Conservation (phyloP, 92 coral and sea anemone species). For the Desmophyllum pertusum region DNA sequence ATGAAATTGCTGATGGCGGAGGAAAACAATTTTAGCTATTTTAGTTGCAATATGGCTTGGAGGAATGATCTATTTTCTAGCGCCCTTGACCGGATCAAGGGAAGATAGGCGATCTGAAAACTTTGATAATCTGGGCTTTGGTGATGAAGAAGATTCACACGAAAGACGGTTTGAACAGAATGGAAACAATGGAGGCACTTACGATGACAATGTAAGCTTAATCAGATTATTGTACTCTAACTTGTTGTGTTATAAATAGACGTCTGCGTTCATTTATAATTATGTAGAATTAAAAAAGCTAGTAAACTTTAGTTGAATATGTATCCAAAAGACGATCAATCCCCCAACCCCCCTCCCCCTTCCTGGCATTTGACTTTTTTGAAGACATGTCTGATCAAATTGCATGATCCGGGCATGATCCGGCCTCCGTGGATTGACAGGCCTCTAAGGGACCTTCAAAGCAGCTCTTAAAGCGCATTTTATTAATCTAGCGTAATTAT, state of each 20-base stretch:
- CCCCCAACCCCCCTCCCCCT: no score
- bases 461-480: no score
- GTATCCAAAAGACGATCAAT: no score
- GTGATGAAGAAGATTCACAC: neutral
- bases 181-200: slow-evolving; percentile 6
- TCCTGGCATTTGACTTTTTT: no score
- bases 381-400: no score
- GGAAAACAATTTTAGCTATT: slow-evolving; percentile 69
- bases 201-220: slow-evolving; percentile 14
- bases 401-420: no score
- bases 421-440: no score
- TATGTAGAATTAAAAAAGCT: no score
- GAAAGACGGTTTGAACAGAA: slow-evolving; percentile 6
- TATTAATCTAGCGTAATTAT: no score
- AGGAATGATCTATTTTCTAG: slow-evolving; percentile 82
- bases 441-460: no score
- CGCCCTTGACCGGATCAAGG: slow-evolving; percentile 52
- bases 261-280: neutral
- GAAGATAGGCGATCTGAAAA: slow-evolving; percentile 39
- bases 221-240: neutral
- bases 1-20: slow-evolving; percentile 84
- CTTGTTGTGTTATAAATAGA: no score
- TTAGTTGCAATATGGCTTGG: slow-evolving; percentile 84
- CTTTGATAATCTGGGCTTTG: neutral
- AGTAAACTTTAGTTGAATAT: no score